These are phyloP conservation scores for Allacma fusca DNA, from an alignment of 2,888 invertebrate genomes.

Conservation along the genomic window DNA sequence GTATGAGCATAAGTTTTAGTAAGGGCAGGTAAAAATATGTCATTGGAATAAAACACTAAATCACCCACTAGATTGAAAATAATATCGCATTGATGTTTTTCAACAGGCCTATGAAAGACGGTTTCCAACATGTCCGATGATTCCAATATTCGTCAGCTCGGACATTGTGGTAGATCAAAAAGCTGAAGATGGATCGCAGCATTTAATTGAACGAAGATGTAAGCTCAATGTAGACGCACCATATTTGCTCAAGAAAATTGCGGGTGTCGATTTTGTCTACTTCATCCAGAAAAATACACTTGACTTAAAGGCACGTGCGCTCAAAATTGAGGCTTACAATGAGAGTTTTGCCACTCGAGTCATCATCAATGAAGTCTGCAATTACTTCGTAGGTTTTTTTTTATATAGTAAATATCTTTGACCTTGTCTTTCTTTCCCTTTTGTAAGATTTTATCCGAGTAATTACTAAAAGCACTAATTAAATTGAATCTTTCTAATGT, in stretches of 20 bases:
- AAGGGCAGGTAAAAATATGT: no score
- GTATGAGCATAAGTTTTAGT: no score
- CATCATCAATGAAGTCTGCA: constrained; percentile 85
- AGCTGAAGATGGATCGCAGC: constrained; percentile 78
- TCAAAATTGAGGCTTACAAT: constrained; percentile 90
- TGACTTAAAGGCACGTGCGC: constrained; percentile 77
- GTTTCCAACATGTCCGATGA: constrained; percentile 92
- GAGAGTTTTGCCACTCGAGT: constrained; percentile 88
- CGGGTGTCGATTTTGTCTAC: constrained; percentile 88
- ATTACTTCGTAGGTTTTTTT: constrained; percentile 77
- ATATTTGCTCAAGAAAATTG: constrained; percentile 91
- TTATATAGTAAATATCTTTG: neutral
- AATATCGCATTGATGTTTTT: no score
- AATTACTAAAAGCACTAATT: no score
- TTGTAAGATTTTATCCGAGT: no score
- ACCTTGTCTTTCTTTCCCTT: no score
- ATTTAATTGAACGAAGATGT: constrained; percentile 84
- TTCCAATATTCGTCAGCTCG: constrained; percentile 92
- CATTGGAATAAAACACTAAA: no score
- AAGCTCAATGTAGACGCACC: constrained; percentile 92
- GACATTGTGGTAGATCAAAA: constrained; percentile 80
- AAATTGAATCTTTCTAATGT: no score
- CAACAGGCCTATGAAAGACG: constrained; percentile 91
- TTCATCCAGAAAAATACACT: constrained; percentile 90
- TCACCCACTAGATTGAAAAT: no score